phyloP scores from a whole-genome alignment of 2,797 vertebrate species.

The Myiotriccus ornatus region DNA sequence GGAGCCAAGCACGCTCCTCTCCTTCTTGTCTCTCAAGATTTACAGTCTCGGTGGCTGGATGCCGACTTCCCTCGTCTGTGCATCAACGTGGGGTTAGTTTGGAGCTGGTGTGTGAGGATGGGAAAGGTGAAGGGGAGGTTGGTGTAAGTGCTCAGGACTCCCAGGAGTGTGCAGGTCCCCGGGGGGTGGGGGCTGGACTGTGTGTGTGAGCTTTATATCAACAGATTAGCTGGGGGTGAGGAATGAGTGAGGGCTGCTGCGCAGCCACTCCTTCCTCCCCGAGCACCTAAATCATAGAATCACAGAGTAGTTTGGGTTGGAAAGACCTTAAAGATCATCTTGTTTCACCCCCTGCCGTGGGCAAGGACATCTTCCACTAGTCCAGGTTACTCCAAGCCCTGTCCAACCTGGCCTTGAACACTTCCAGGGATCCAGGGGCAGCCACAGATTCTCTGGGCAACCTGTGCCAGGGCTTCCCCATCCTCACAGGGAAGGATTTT shows the following conservation, averaged over 20 bases:
- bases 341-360: background rate
- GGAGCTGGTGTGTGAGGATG: background rate
- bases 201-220: background rate
- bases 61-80: background rate
- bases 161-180: background rate
- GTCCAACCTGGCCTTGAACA: background rate
- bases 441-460: background rate
- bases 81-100: background rate
- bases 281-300: background rate
- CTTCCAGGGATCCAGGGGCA: background rate
- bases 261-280: background rate
- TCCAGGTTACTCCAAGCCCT: background rate
- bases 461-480: background rate
- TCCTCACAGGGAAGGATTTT: accelerated
- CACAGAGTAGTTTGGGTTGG: too few relatives aligned
- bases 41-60: background rate
- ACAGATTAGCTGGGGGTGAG: background rate
- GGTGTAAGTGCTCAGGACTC: background rate
- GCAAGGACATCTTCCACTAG: background rate
- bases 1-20: conserved; percentile 49
- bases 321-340: accelerated
- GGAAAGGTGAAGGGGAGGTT: background rate
- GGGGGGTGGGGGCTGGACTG: accelerated
- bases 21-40: background rate
- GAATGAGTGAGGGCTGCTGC: background rate